Conservation (phyloP, 2,888 invertebrate species). For the Latrodectus elegans region DNA sequence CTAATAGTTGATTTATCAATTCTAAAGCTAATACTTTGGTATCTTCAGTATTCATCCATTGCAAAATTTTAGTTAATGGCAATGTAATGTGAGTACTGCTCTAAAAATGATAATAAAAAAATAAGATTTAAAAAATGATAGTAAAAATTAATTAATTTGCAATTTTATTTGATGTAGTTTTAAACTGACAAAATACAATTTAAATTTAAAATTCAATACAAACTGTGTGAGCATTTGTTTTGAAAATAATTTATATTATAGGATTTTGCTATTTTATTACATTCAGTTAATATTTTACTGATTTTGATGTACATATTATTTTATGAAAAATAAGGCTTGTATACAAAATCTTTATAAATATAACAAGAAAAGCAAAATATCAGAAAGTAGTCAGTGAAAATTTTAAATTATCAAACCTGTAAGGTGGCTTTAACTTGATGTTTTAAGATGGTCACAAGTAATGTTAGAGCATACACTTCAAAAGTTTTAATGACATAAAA, state of each 20-base stretch:
- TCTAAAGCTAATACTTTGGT: constrained; percentile 16
- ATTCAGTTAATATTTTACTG: too few relatives aligned
- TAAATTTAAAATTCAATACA: too few relatives aligned
- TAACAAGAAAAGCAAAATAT: neutral
- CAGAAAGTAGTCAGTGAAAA: neutral
- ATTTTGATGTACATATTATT: neutral
- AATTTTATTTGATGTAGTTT: neutral
- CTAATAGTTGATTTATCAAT: constrained; percentile 19
- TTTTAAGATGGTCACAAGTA: constrained; percentile 20
- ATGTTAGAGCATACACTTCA: constrained; percentile 23
- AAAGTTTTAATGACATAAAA: constrained; percentile 3
- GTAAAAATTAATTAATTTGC: neutral
- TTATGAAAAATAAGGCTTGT: neutral
- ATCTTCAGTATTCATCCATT: constrained; percentile 32
- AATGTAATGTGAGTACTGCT: constrained; percentile 11
- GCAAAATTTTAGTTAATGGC: constrained; percentile 12
- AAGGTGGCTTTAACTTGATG: constrained; percentile 27
- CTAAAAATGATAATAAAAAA: constrained; percentile 22
- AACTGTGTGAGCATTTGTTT: too few relatives aligned
- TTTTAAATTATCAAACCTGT: constrained; percentile 20
- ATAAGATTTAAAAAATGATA: neutral
- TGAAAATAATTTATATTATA: too few relatives aligned
- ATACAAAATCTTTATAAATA: neutral
- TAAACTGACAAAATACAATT: neutral
- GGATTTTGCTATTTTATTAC: too few relatives aligned